Percentiles rank a stretch among this genome's conserved stretches.
Conservation (phyloP, 23 tunicate genomes). For the Phallusia fumigata region DNA sequence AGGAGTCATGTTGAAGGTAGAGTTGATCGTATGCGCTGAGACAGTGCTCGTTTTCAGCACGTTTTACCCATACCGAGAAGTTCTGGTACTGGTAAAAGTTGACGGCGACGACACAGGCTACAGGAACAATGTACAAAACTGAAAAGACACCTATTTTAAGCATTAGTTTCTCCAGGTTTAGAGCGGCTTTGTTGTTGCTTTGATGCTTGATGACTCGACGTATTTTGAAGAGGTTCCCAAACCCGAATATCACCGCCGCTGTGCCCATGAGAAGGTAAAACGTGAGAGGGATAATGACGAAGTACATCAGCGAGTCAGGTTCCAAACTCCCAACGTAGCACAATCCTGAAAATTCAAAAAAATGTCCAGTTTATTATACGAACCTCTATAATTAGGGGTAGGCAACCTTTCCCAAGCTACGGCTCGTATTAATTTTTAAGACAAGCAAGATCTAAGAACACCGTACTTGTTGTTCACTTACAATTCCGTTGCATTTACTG, state of each 20-base stretch:
- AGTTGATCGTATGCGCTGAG: background rate
- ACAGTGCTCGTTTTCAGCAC: conserved; percentile 22
- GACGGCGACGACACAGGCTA: conserved; percentile 56
- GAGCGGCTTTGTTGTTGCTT: conserved; percentile 34
- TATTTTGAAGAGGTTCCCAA: conserved; percentile 60
- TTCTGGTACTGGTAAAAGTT: conserved; percentile 71
- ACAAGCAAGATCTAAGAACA: too few species aligned
- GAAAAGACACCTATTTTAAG: conserved; percentile 67
- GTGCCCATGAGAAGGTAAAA: conserved; percentile 66
- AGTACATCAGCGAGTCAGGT: conserved; percentile 57
- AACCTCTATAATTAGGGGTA: too few species aligned
- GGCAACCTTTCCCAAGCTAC: too few species aligned
- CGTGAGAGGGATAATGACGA: conserved; percentile 68
- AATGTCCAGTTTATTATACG: too few species aligned
- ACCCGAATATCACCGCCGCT: conserved; percentile 49
- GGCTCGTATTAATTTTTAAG: too few species aligned
- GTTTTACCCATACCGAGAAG: conserved; percentile 23
- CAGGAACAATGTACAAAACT: conserved; percentile 65
- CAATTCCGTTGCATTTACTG: too few species aligned
- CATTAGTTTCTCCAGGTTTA: conserved; percentile 69
- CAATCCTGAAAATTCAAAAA: conserved; percentile 65
- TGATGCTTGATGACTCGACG: conserved; percentile 59
- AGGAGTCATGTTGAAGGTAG: background rate
- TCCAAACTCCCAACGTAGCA: conserved; percentile 84
- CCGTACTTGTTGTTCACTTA: too few species aligned